A percentile compares a stretch with the other conserved stretches of the same genome.
Conservation (phyloP, 2,113 vertebrate species). For the Bombycilla garrulus region DNA sequence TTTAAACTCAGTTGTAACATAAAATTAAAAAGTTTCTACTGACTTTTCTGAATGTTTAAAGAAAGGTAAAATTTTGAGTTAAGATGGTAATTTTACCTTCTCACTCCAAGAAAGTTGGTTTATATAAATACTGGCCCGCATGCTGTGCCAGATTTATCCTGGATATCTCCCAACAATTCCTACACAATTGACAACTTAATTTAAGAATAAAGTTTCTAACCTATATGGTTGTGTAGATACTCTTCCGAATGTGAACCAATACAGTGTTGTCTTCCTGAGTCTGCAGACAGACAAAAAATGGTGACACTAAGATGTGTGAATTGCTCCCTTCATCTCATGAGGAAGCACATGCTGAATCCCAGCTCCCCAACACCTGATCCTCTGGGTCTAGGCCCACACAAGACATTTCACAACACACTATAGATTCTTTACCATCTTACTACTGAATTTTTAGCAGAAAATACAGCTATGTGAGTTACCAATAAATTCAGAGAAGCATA, state of each 20-base stretch:
- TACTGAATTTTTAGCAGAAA: not conserved
- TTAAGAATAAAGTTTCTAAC: slow-evolving; percentile 66
- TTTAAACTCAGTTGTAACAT: not conserved
- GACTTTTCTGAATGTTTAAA: not conserved
- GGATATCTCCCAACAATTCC: not conserved
- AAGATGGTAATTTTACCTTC: not conserved
- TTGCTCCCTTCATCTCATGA: not conserved
- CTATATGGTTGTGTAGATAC: slow-evolving; percentile 72
- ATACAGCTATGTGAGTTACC: not conserved
- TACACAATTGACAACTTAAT: not conserved
- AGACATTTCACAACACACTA: not conserved
- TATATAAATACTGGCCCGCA: not conserved
- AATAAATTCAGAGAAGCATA: not conserved
- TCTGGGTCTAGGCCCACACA: not conserved
- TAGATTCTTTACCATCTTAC: not conserved
- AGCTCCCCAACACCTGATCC: not conserved
- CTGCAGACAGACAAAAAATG: slow-evolving; percentile 63
- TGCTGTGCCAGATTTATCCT: not conserved
- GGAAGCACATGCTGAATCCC: not conserved
- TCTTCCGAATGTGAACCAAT: slow-evolving; percentile 71
- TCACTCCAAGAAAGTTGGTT: not conserved
- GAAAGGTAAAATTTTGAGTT: not conserved
- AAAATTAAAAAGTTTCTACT: not conserved
- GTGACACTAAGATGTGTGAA: slow-evolving; percentile 30
- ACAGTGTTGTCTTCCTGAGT: slow-evolving; percentile 71